These are phyloP conservation scores for Rhynchotus rufescens DNA, from an alignment of 2,797 vertebrate genomes.

Conservation along the genomic window DNA sequence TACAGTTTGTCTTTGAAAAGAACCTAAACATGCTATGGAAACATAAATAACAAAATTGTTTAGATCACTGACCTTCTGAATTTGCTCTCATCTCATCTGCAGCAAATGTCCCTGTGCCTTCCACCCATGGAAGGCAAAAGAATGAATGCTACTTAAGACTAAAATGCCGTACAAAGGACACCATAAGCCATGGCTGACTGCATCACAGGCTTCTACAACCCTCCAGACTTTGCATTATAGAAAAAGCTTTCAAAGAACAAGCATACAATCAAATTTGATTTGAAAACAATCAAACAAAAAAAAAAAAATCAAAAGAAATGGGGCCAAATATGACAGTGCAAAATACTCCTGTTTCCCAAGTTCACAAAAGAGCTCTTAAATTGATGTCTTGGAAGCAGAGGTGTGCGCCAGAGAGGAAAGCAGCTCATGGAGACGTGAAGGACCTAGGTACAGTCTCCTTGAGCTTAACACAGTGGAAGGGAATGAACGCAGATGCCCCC, in stretches of 20 bases:
- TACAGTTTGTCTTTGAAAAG: not conserved
- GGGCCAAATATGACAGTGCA: not conserved
- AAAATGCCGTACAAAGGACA: not conserved
- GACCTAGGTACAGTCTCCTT: not conserved
- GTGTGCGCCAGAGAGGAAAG: not conserved
- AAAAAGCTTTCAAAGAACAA: constrained; percentile 1
- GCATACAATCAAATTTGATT: not conserved
- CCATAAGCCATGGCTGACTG: not conserved
- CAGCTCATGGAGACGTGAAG: not conserved
- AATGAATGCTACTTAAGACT: not conserved
- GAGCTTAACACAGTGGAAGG: not conserved
- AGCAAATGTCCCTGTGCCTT: not conserved
- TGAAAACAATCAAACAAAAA: too few species aligned
- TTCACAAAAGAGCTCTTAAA: not conserved
- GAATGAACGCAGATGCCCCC: not conserved
- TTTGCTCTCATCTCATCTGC: not conserved
- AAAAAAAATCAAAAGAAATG: not conserved
- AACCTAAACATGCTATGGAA: not conserved
- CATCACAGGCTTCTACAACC: not conserved
- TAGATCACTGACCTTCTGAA: not conserved
- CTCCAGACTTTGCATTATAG: not conserved
- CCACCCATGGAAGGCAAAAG: not conserved
- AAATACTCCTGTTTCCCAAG: not conserved
- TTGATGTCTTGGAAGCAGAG: not conserved
- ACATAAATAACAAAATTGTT: not conserved